Base-by-base conservation (phyloP, 2,797 vertebrate genomes). In the Xiphophorus birchmanni region DNA sequence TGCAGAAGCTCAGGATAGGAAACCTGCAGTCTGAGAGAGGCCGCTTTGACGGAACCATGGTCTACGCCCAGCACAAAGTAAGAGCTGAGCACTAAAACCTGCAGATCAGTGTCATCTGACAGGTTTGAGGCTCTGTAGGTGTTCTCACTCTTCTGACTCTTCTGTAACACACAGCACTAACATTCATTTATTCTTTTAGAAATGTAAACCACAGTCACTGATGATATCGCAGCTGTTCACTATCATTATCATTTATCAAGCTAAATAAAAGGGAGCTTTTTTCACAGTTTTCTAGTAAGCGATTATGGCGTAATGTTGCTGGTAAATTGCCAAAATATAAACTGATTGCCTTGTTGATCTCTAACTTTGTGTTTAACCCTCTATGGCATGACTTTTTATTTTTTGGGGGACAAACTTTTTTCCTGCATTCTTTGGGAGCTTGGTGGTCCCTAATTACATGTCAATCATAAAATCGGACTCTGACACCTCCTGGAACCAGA, bases 41-140 rank as follows among this genome's bases (percentile, higher is more conserved):
- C 0, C 93, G 91, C 84, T 96, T 94, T 4, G 95, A 96, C 4
- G 94, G 95, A 79, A 93, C 96, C 86, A 96, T 96, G 95, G 95
- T 96, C 80, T 96, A 96, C n/a, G 95, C 96, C 78, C 96, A 96
- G 88, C 95, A 96, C 92, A 96, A 96, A 90, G 96, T 95, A 92
- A 83, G 88, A 71, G 1, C 56, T 67, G 17, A 37, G 63, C n/a
- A 15, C 2, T 15, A 35, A 32, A 32, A 60, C 29, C n/a, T 32
- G 56, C 7, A 37, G 32, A 15, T 37, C 60, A 35, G 15, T 7
- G 60, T 37, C 60, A 65, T 7, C 60, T 21, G 63, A 40, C 8
- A 37, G 17, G 6, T 40, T 40, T 10, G 15, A 67, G 63, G 32
- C 7, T 67, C 18, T 67, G 35, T 2, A 37, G 63, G 7, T 21